These are phyloP conservation scores for Antheraea assamensis DNA, from an alignment of 2,888 invertebrate genomes.

Conservation along the genomic window DNA sequence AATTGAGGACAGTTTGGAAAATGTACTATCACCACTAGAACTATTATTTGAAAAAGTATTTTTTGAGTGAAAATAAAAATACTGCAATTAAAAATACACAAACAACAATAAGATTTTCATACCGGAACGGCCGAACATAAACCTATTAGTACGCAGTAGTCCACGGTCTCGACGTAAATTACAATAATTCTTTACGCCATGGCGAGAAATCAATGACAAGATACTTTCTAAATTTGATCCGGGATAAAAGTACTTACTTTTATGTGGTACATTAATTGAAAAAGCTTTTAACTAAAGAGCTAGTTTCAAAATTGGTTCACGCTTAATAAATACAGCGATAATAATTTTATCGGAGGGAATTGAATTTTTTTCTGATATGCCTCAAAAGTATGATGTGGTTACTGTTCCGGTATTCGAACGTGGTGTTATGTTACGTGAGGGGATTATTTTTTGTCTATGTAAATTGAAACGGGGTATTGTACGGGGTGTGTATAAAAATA, in stretches of 20 bases:
- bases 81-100: not conserved
- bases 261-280: constrained; percentile 4
- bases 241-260: not conserved
- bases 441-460: not conserved
- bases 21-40: not conserved
- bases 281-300: not conserved
- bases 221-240: constrained; percentile 10
- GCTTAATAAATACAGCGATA: not conserved
- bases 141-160: constrained; percentile 9
- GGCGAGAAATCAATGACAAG: constrained; percentile 13
- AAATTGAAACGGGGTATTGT: not conserved
- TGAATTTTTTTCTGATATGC: not conserved
- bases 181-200: constrained; percentile 16
- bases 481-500: no score
- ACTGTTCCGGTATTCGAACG: not conserved
- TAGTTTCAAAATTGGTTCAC: constrained; percentile 1
- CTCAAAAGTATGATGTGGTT: not conserved
- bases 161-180: constrained; percentile 14
- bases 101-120: constrained; percentile 9
- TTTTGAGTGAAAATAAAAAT: not conserved
- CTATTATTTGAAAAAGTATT: not conserved
- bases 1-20: not conserved
- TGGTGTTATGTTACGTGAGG: not conserved
- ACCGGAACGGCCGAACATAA: constrained; percentile 9
- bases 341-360: not conserved